These are phyloP conservation scores for Anarrhichthys ocellatus DNA, from an alignment of 2,113 vertebrate genomes.

Conservation along the genomic window DNA sequence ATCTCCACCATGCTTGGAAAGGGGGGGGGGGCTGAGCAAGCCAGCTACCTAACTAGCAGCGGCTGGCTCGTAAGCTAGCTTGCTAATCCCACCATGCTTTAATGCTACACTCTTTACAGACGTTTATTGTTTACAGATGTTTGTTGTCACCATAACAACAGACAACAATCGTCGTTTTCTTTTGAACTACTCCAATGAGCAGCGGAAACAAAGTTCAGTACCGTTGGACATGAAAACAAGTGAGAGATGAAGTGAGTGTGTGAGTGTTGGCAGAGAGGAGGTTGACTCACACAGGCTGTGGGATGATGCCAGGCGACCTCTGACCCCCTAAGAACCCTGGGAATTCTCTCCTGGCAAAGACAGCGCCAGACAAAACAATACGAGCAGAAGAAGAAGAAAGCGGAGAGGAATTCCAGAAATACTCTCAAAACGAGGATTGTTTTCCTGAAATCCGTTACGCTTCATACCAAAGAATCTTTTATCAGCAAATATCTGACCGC, in stretches of 20 bases:
- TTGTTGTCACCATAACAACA: background rate
- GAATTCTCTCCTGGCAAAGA: conserved; percentile 89
- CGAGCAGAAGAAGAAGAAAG: background rate
- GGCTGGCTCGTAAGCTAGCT: background rate
- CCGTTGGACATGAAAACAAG: background rate
- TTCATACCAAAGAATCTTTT: background rate
- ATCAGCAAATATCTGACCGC: background rate
- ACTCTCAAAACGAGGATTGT: background rate
- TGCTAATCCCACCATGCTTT: no score
- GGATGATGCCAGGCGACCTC: conserved; percentile 87
- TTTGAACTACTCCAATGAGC: background rate
- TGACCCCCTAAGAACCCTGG: conserved; percentile 89
- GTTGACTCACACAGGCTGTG: conserved; percentile 75
- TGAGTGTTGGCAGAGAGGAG: background rate
- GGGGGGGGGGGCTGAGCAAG: background rate
- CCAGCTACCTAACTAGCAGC: background rate
- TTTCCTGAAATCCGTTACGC: background rate
- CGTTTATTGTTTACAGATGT: no score
- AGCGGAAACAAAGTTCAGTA: background rate
- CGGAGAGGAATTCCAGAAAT: background rate
- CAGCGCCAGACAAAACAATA: conserved; percentile 24
- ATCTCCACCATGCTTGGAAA: no score
- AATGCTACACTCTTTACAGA: no score
- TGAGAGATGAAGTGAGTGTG: background rate
- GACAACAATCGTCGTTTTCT: background rate